phyloP scores from a whole-genome alignment of 2,797 vertebrate species.

The Pteropus rufus region DNA sequence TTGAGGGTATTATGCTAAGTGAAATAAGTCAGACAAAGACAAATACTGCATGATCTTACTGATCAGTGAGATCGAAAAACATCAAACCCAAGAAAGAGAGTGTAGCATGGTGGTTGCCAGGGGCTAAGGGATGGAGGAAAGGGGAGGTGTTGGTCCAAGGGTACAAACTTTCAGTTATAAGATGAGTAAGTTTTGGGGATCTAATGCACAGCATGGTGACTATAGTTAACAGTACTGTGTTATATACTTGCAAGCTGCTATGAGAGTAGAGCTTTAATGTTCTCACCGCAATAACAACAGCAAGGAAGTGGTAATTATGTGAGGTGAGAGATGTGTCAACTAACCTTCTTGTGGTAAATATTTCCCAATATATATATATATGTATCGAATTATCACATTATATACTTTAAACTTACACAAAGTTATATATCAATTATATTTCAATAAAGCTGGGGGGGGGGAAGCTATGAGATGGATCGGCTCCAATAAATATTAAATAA shows the following conservation, averaged over 20 bases:
- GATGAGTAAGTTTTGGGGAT: not conserved
- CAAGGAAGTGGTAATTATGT: not conserved
- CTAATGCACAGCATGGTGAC: not conserved
- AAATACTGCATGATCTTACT: not conserved
- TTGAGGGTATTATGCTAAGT: not conserved
- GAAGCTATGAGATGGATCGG: not conserved
- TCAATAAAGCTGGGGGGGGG: not conserved
- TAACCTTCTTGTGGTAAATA: not conserved
- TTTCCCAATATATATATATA: not conserved
- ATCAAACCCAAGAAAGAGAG: not conserved
- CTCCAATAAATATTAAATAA: not conserved
- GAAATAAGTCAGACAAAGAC: not conserved
- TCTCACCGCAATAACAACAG: not conserved
- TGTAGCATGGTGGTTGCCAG: not conserved
- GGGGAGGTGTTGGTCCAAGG: not conserved
- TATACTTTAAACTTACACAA: not conserved
- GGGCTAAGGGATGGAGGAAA: not conserved
- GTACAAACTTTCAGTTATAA: not conserved
- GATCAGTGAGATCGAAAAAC: not conserved
- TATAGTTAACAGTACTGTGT: not conserved
- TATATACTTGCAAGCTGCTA: not conserved
- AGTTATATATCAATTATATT: not conserved
- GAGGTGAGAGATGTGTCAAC: not conserved
- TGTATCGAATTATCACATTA: not conserved
- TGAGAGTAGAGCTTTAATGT: not conserved